Evolutionary conservation across 2,888 invertebrate species (phyloP), one percentile per base, ranked within the genome.

Genomic region (Macrosiphum euphorbiae): DNA sequence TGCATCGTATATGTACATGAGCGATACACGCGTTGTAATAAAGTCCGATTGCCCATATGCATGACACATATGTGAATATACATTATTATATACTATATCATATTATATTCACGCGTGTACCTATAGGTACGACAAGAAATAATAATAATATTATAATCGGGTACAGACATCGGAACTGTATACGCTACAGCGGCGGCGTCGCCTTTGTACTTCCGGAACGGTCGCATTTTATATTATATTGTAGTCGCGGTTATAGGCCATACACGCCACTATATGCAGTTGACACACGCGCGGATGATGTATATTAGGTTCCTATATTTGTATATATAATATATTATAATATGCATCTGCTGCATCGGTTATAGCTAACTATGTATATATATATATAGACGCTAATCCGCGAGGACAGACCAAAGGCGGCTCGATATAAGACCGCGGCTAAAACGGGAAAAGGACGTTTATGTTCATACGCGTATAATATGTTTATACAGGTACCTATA

Each of bases 121-220:
- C 20, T 52, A 52, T 35, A 78, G 35, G 28, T 35, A 88, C 55
- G 41, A 88, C 85, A 13, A 85, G 85, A 85, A 85, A 85, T 85
- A 88, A 55, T 88, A 87, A 50, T 88, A 88, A 58, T 58, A 88
- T 41, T 28, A 28, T 89, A 58, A 89, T 89, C 58, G 88, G 16
- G 88, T 44, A 89, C 26, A 86, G 10, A 55, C 88, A 58, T 88
- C 16, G 52, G 52, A 52, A 88, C 88, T 35, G n/a, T n/a, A 26
- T 58, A 10, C 3, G 41, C 28, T 20, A n/a, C n/a, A 50, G 52
- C 87, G 87, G 87, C 87, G 88, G 86, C 47, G 44, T 58, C 58
- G 88, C 41, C 55, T 88, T 88, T 88, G 55, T 55, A 58, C 35
- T 28, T 41, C 55, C 88, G 88, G 88, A 58, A 55, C 58, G 35